Evolutionary conservation across 2,113 vertebrate species (phyloP).

Genomic region (Caretta caretta): DNA sequence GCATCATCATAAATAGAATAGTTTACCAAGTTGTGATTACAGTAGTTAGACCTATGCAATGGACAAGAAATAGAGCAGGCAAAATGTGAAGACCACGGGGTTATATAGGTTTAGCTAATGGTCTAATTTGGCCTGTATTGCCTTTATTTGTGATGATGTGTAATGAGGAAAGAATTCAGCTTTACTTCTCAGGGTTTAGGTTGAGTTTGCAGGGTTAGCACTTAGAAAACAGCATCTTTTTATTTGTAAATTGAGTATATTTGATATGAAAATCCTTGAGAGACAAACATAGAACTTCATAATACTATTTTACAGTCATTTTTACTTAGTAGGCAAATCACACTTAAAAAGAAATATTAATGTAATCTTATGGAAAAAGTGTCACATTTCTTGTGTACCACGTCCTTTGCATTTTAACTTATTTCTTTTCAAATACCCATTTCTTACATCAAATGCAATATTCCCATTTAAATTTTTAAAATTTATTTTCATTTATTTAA

Average conservation of each 20-base stretch:
- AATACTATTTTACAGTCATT: neutral
- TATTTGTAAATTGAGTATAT: neutral
- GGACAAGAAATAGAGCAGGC: neutral
- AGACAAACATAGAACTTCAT: neutral
- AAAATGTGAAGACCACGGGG: neutral
- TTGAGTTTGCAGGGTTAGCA: neutral
- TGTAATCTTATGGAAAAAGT: neutral
- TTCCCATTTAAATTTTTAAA: neutral
- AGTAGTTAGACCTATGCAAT: neutral
- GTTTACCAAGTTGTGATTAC: neutral
- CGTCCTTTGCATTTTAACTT: neutral
- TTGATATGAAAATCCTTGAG: neutral
- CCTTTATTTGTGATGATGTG: neutral
- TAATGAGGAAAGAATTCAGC: neutral
- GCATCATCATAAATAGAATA: neutral
- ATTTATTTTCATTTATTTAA: slow-evolving; percentile 8
- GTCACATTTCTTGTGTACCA: neutral
- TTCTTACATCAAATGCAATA: neutral
- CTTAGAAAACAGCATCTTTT: neutral
- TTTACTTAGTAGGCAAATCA: neutral
- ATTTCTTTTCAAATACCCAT: neutral
- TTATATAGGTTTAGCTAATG: neutral
- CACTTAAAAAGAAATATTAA: neutral
- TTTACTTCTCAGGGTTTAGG: neutral
- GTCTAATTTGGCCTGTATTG: neutral